Percentiles rank a stretch among this genome's conserved stretches.
phyloP scores from a whole-genome alignment of 2,888 invertebrate species.

The Dermolepida albohirtum region DNA sequence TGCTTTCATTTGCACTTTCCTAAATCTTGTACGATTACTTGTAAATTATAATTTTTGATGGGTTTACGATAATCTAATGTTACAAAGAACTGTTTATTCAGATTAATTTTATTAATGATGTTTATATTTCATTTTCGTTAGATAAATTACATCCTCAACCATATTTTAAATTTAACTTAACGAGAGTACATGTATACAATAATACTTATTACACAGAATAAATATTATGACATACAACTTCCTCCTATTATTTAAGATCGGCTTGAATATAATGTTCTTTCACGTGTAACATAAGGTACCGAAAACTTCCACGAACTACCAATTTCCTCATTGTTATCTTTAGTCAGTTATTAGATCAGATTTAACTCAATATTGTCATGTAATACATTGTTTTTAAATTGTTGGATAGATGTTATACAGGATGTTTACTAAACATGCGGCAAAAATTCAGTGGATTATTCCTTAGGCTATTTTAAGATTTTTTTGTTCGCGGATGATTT shows the following conservation, averaged over 20 bases:
- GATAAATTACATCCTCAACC: slow-evolving; percentile 34
- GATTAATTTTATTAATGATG: slow-evolving; percentile 35
- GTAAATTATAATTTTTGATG: slow-evolving; percentile 8
- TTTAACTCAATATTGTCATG: no score
- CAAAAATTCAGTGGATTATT: no score
- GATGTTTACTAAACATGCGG: no score
- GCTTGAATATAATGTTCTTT: slow-evolving; percentile 11
- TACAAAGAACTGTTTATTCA: slow-evolving; percentile 26
- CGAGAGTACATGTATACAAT: slow-evolving; percentile 1
- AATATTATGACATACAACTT: slow-evolving; percentile 31
- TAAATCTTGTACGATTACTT: slow-evolving; percentile 19
- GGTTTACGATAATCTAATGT: slow-evolving; percentile 6
- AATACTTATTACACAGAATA: slow-evolving; percentile 17
- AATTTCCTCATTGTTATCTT: no score
- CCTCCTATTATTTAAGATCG: slow-evolving; percentile 26
- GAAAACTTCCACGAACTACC: no score
- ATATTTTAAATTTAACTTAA: slow-evolving; percentile 31
- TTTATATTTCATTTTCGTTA: slow-evolving; percentile 34
- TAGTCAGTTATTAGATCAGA: no score
- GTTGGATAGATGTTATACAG: no score
- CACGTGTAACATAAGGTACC: neutral
- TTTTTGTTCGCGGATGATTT: no score
- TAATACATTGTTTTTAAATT: no score
- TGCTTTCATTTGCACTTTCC: neutral
- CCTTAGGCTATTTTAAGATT: no score